Percentiles rank a stretch among this genome's conserved stretches.
phyloP scores from a whole-genome alignment of 2,797 vertebrate species.

The Myoxocephalus aenaeus region DNA sequence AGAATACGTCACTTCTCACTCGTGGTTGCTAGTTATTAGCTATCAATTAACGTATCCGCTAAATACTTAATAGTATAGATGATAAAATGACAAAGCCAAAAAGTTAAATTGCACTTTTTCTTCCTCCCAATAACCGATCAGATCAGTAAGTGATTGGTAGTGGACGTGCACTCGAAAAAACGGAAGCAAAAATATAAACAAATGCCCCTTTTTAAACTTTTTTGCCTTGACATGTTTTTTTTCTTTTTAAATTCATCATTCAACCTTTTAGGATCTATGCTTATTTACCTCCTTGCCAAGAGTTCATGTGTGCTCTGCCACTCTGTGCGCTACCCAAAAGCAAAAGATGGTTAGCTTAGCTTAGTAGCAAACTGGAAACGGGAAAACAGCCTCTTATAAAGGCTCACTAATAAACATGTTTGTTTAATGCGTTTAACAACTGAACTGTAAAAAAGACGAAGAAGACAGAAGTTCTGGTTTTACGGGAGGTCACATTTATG shows the following conservation, averaged over 20 bases:
- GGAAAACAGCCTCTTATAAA: not conserved
- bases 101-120: not conserved
- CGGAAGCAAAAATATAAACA: not conserved
- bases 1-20: not conserved
- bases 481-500: not conserved
- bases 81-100: not conserved
- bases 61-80: not conserved
- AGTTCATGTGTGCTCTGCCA: too few species aligned
- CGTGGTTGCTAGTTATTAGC: not conserved
- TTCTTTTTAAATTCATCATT: too few species aligned
- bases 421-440: not conserved
- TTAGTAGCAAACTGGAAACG: not conserved
- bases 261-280: too few species aligned
- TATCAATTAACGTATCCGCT: too few species aligned
- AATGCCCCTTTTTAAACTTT: not conserved
- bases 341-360: accelerated
- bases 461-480: not conserved
- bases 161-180: accelerated
- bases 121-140: not conserved
- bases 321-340: too few species aligned
- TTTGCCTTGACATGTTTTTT: too few species aligned
- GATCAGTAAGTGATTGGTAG: accelerated
- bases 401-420: not conserved
- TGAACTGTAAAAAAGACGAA: not conserved
- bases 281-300: too few species aligned